Evolutionary conservation across 2,113 vertebrate genomes (phyloP).

Genomic region (Plotosus lineatus): DNA sequence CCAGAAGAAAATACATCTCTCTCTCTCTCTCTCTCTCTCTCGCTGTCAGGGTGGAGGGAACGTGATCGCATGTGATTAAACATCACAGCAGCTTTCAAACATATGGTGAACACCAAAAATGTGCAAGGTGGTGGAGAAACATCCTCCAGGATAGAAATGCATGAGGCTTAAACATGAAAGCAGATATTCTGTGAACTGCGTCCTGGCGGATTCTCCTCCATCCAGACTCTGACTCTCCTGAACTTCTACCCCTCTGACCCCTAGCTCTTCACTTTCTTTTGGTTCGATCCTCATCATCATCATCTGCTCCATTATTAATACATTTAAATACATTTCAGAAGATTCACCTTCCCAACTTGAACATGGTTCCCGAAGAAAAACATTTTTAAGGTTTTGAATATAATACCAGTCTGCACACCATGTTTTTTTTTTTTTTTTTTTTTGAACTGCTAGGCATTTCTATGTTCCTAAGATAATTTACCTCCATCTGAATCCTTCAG

Average conservation of each 20-base stretch:
- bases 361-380: not conserved
- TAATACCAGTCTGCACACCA: not conserved
- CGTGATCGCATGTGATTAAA: conserved; percentile 24
- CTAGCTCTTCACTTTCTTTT: not conserved
- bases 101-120: conserved; percentile 12
- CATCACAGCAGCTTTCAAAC: not conserved
- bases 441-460: no score
- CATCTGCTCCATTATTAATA: not conserved
- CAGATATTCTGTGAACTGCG: not conserved
- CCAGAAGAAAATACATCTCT: conserved; percentile 3
- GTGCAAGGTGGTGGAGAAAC: conserved; percentile 7
- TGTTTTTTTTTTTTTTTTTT: not conserved
- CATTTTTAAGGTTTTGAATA: not conserved
- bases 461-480: not conserved
- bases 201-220: not conserved
- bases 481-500: not conserved
- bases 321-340: not conserved
- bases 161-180: not conserved
- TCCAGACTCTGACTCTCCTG: not conserved
- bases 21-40: not conserved
- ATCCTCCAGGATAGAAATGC: not conserved
- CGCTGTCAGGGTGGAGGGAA: not conserved
- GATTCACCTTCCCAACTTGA: not conserved
- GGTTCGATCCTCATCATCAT: not conserved
- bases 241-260: no score